Evolutionary conservation across 1,140 invertebrate species (phyloP).

Genomic region (Scaptomyza pallida): DNA sequence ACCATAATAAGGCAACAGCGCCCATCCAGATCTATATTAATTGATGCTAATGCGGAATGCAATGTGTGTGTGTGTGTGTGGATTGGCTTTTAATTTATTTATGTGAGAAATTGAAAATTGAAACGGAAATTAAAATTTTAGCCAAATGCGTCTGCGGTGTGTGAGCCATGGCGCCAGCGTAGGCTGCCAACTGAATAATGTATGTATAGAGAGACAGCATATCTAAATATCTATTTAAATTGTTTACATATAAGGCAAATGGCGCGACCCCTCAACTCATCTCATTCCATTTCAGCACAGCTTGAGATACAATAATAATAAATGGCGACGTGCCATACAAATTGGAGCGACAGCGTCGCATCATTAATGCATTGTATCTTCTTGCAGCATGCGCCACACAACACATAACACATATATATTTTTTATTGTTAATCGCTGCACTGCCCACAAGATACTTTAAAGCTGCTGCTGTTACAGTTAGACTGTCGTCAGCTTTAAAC

Average conservation of each 20-base stretch:
- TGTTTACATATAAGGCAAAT: constrained; percentile 62
- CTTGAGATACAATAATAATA: constrained; percentile 78
- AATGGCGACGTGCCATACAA: constrained; percentile 74
- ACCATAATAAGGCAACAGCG: constrained; percentile 1
- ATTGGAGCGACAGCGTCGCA: constrained; percentile 55
- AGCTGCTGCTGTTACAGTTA: constrained; percentile 21
- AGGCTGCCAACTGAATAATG: constrained; percentile 24
- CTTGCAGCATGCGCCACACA: constrained; percentile 56
- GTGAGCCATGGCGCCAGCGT: constrained; percentile 66
- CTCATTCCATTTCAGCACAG: constrained; percentile 60
- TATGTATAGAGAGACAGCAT: constrained; percentile 50
- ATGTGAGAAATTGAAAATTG: constrained; percentile 75
- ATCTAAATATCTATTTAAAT: constrained; percentile 82
- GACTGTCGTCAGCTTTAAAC: constrained; percentile 6
- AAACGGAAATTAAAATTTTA: constrained; percentile 84
- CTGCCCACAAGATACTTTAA: constrained; percentile 46
- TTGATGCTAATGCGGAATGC: constrained; percentile 44
- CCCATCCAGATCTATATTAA: constrained; percentile 54
- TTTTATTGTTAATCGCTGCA: constrained; percentile 58
- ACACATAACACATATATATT: too few relatives aligned
- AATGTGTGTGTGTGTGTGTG: constrained; percentile 49
- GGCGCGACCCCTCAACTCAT: constrained; percentile 52
- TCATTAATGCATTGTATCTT: constrained; percentile 58
- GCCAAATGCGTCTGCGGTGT: constrained; percentile 35
- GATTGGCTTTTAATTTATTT: constrained; percentile 74